Percentiles rank a stretch among this genome's conserved stretches.
Evolutionary conservation across 1,140 invertebrate genomes (phyloP).

Genomic region (Drosophila nigrodunni): DNA sequence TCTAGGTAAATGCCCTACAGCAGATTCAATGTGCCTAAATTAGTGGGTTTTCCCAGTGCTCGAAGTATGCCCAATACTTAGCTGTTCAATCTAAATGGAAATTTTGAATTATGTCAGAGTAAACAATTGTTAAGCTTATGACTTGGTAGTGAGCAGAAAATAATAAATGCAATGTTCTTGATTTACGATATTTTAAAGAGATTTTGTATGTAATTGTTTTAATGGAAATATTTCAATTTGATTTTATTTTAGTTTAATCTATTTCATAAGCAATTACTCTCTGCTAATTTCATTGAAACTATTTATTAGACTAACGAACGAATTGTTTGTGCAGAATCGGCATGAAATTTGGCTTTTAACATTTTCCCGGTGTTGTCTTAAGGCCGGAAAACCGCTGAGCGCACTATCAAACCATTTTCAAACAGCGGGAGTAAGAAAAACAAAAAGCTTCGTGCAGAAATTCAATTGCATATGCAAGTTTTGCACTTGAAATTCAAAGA

Average conservation of each 20-base stretch:
- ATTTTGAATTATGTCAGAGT: constrained; percentile 41
- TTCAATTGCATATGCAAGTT: constrained; percentile 82
- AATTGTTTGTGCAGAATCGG: neutral
- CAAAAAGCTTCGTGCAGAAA: constrained; percentile 56
- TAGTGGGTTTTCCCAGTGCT: constrained; percentile 44
- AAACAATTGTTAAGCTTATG: constrained; percentile 23
- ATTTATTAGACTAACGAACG: constrained; percentile 21
- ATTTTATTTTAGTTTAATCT: neutral
- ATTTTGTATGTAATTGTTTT: neutral
- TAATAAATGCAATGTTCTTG: neutral
- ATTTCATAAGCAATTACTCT: neutral
- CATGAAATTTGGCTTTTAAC: constrained; percentile 18
- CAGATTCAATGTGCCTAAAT: constrained; percentile 37
- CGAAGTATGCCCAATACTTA: neutral
- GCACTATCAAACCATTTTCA: constrained; percentile 24
- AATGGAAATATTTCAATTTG: too few relatives aligned
- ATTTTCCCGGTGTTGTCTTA: constrained; percentile 22
- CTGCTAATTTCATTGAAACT: neutral
- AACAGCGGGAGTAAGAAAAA: constrained; percentile 22
- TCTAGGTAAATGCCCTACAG: constrained; percentile 50
- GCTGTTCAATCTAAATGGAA: constrained; percentile 62
- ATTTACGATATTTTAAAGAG: too few relatives aligned
- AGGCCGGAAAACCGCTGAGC: constrained; percentile 23
- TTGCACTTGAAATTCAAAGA: constrained; percentile 80
- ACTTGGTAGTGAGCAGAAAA: neutral